These are phyloP conservation scores for Myrmecobius fasciatus DNA, from an alignment of 2,113 vertebrate genomes.

Conservation along the genomic window DNA sequence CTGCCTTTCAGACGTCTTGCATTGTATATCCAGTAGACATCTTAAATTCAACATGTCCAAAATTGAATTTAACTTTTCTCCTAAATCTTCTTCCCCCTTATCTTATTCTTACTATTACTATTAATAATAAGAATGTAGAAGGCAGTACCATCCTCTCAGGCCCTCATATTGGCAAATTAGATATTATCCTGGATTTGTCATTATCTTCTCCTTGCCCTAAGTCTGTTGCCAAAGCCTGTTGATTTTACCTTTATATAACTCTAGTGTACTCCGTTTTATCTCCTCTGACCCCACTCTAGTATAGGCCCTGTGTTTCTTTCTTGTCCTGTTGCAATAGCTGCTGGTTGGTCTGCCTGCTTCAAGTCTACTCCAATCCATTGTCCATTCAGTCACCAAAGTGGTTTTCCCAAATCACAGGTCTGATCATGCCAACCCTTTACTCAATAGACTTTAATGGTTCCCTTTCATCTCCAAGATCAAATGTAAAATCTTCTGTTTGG, in stretches of 20 bases:
- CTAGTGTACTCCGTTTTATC: not conserved
- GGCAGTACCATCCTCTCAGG: not conserved
- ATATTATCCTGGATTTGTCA: not conserved
- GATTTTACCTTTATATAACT: not conserved
- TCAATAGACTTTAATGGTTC: not conserved
- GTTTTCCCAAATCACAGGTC: not conserved
- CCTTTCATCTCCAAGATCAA: not conserved
- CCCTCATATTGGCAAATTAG: not conserved
- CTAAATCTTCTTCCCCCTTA: not conserved
- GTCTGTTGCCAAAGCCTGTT: not conserved
- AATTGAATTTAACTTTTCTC: not conserved
- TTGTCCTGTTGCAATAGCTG: not conserved
- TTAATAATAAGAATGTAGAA: not conserved
- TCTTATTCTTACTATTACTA: not conserved
- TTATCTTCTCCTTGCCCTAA: not conserved
- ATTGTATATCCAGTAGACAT: not conserved
- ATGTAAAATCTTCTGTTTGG: not conserved
- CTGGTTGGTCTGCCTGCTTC: not conserved
- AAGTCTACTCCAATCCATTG: not conserved
- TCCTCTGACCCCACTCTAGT: not conserved
- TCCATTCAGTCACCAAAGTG: not conserved
- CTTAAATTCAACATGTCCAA: not conserved
- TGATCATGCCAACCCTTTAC: not conserved
- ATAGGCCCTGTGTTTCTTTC: not conserved
- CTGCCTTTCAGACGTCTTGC: not conserved